These are phyloP conservation scores for Falcaria lacertinaria DNA, from an alignment of 2,888 invertebrate species.

Conservation along the genomic window DNA sequence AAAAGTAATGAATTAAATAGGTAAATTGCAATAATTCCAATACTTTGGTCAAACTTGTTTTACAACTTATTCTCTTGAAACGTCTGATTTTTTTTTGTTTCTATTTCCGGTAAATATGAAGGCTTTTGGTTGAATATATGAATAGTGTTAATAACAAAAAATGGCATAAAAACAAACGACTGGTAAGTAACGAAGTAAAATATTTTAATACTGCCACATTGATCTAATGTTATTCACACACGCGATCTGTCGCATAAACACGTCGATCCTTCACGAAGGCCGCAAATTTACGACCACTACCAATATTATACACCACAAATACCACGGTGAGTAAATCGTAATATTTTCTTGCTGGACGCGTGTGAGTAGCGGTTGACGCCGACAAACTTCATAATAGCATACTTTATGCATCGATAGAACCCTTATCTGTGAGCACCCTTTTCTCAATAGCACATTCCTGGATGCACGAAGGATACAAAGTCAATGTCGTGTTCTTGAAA, in stretches of 20 bases:
- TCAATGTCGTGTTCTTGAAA: conserved; percentile 23
- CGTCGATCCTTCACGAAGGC: conserved; percentile 25
- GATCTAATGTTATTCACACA: conserved; percentile 7
- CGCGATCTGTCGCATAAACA: conserved; percentile 27
- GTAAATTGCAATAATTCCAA: too few relatives aligned
- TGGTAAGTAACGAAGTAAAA: too few relatives aligned
- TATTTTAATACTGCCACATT: too few relatives aligned
- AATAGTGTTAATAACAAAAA: too few relatives aligned
- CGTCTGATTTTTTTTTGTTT: conserved; percentile 6
- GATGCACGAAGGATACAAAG: conserved; percentile 48
- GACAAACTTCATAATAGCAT: conserved; percentile 68
- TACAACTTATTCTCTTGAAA: too few relatives aligned
- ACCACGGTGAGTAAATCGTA: conserved; percentile 45
- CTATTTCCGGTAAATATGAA: conserved; percentile 30
- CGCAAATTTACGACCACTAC: conserved; percentile 58
- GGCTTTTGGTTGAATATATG: conserved; percentile 8
- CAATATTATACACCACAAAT: conserved; percentile 58
- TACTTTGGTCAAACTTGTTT: too few relatives aligned
- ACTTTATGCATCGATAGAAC: conserved; percentile 73
- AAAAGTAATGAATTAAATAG: too few relatives aligned
- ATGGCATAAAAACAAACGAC: too few relatives aligned
- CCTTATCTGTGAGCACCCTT: conserved; percentile 65
- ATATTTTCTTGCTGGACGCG: conserved; percentile 36
- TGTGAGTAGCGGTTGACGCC: conserved; percentile 29
- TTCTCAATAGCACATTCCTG: conserved; percentile 64